Base-by-base conservation (phyloP, 2,797 vertebrate genomes). In the Cyclura pinguis region DNA sequence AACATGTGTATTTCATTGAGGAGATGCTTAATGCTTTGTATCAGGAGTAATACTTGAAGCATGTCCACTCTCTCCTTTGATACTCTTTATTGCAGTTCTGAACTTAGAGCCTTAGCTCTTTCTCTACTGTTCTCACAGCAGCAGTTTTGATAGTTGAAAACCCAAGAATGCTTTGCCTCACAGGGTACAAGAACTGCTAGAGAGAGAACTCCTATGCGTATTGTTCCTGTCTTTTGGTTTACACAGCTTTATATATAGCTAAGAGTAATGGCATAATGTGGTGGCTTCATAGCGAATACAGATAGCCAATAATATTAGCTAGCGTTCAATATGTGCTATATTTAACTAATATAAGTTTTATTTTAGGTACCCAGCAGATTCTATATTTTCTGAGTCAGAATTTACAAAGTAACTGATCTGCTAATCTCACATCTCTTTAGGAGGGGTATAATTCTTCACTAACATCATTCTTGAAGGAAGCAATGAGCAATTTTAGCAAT, bases 341-440 rank as follows among this genome's bases (percentile, higher is more conserved):
- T 38, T n/a, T 13, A 57, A 67, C 38, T 67, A 64, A 10, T 52
- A 52, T n/a, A 55, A 62, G 12, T 50, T 64, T 89, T 29, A 77
- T 38, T 22, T 77, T 14, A n/a, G 29, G 16, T n/a, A 14, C 42
- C 50, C 47, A 90, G 18, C 3, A 67, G 24, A 62, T 81, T 50
- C 81, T 32, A 82, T 62, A 24, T 50, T 29, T 69, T 76, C 62
- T 62, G 32, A 86, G 3, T 52, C 42, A 80, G 50, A 78, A 89
- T 24, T 89, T 86, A 93, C 14, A 85, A 89, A 91, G 74, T 1
- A 81, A 83, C 52, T 27, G 88, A 85, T 73, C 74, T 84, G 50
- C 0, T 93, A 91, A 95, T 88, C 7, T 90, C 52, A 83, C 85
- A 91, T 80, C 0, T 88, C 91, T 94, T 88, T 14, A 73, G 4